phyloP scores from a whole-genome alignment of 2,888 invertebrate genomes.

The Stenodema calcarata region DNA sequence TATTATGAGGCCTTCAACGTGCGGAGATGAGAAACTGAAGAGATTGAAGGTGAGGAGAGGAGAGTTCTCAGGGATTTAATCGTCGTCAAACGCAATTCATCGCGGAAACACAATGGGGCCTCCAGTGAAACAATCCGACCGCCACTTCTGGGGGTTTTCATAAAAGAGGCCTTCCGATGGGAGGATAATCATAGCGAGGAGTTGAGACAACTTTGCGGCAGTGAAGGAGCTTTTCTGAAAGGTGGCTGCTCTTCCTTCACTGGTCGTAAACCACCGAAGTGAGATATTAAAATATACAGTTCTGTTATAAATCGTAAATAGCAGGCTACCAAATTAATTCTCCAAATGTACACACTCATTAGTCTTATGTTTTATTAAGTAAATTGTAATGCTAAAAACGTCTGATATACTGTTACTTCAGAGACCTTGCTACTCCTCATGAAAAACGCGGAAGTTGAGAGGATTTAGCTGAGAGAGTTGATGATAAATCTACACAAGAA shows the following conservation, averaged over 20 bases:
- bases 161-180: background rate
- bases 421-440: too few relatives aligned
- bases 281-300: too few relatives aligned
- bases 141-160: background rate
- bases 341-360: too few relatives aligned
- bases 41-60: too few relatives aligned
- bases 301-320: too few relatives aligned
- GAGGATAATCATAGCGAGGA: background rate
- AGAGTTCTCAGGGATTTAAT: background rate
- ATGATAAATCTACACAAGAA: too few relatives aligned
- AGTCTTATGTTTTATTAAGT: too few relatives aligned
- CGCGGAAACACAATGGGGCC: background rate
- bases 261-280: background rate
- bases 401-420: too few relatives aligned
- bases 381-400: too few relatives aligned
- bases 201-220: background rate
- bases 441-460: too few relatives aligned
- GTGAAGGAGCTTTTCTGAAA: background rate
- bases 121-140: background rate
- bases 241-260: background rate
- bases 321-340: too few relatives aligned
- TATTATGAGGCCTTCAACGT: background rate
- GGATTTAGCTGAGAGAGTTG: too few relatives aligned
- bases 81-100: conserved; percentile 2
- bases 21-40: background rate